Percentiles rank a stretch among this genome's conserved stretches.
Conservation (phyloP, 1,140 invertebrate species). For the Pemphigus obesinymphae region DNA sequence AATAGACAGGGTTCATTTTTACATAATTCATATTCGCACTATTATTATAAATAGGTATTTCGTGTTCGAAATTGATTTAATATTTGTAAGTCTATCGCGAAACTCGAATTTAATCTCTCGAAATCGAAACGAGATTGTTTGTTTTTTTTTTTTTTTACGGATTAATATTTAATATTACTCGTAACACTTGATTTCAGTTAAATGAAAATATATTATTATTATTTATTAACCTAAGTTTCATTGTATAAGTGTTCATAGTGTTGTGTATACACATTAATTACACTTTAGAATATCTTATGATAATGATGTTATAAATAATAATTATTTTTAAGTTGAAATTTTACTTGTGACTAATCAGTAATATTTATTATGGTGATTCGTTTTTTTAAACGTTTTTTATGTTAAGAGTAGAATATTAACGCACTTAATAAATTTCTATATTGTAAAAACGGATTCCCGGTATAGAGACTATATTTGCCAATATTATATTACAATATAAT, state of each 20-base stretch:
- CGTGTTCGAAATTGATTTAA: background rate
- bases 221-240: constrained; percentile 6
- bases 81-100: constrained; percentile 4
- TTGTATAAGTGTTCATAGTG: constrained; percentile 6
- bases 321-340: constrained; percentile 25
- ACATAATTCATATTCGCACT: constrained; percentile 30
- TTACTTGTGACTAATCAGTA: constrained; percentile 1
- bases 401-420: constrained; percentile 27
- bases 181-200: background rate
- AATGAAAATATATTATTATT: background rate
- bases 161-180: background rate
- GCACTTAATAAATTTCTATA: constrained; percentile 13
- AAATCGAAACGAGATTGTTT: background rate
- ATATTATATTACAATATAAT: constrained; percentile 27
- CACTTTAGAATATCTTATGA: background rate
- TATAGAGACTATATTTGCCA: constrained; percentile 36
- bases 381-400: constrained; percentile 18
- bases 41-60: constrained; percentile 1
- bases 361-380: constrained; percentile 17
- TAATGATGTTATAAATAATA: background rate
- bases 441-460: constrained; percentile 4
- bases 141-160: background rate
- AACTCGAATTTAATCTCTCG: background rate
- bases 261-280: background rate
- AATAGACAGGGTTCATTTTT: constrained; percentile 34